Conservation (phyloP, 2,113 vertebrate genomes). For the Peromyscus maniculatus region DNA sequence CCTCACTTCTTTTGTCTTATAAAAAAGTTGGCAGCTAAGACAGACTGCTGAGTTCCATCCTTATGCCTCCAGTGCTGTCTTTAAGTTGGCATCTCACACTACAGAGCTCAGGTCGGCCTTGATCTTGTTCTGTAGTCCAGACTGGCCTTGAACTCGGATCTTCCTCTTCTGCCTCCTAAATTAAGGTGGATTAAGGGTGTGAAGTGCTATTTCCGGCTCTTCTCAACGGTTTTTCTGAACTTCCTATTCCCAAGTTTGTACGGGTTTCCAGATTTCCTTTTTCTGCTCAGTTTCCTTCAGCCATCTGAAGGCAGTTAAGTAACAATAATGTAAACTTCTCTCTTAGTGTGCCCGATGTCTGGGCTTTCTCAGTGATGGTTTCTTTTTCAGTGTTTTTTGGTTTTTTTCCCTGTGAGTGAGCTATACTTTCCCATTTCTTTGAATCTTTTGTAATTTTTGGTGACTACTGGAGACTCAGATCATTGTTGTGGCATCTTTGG, state of each 20-base stretch:
- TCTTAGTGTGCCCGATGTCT: background rate
- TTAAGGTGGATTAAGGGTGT: background rate
- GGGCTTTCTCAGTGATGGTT: background rate
- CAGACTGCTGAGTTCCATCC: background rate
- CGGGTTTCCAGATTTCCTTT: background rate
- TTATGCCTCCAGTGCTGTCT: background rate
- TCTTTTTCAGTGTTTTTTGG: background rate
- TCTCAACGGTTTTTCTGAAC: background rate
- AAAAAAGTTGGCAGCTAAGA: background rate
- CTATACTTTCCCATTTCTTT: background rate
- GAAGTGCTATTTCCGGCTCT: background rate
- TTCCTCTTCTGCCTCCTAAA: background rate
- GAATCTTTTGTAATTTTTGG: conserved; percentile 14
- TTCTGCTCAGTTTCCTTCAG: conserved; percentile 16
- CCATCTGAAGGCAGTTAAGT: background rate
- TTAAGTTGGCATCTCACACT: background rate
- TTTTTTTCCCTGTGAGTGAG: background rate
- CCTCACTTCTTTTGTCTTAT: background rate
- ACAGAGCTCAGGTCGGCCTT: background rate
- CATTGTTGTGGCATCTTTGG: background rate
- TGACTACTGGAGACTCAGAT: conserved; percentile 18
- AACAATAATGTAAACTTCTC: background rate
- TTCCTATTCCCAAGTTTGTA: background rate
- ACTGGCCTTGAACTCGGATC: background rate
- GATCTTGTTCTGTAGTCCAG: background rate